These are phyloP conservation scores for Grammomys dolichurus DNA, from an alignment of 2,113 vertebrate species.

Conservation along the genomic window DNA sequence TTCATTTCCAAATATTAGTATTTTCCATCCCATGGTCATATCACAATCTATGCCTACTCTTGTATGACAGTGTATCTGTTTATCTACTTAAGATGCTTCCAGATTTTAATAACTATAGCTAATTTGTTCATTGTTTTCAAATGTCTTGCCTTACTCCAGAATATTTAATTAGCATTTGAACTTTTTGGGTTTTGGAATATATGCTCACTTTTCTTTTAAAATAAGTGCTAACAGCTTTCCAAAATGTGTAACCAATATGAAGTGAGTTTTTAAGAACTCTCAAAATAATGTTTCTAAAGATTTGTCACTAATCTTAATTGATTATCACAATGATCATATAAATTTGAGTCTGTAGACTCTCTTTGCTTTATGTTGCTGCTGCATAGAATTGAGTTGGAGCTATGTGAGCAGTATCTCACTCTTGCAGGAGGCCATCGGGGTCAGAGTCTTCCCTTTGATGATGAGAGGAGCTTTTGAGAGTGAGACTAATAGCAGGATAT, in stretches of 20 bases:
- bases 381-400: accelerated
- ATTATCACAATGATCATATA: not conserved
- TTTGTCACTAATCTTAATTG: not conserved
- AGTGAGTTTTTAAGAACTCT: not conserved
- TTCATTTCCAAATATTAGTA: not conserved
- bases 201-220: not conserved
- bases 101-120: not conserved
- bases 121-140: not conserved
- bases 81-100: not conserved
- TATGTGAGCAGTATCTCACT: not conserved
- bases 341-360: not conserved
- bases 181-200: not conserved
- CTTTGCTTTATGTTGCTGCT: not conserved
- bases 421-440: not conserved
- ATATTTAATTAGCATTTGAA: not conserved
- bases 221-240: not conserved
- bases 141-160: not conserved
- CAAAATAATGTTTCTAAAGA: not conserved
- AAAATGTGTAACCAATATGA: not conserved
- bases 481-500: too few relatives aligned
- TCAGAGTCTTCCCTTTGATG: not conserved
- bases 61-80: not conserved
- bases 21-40: not conserved
- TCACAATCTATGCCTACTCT: not conserved
- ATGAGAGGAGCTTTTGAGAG: not conserved